These are phyloP conservation scores for Scaptomyza graminum DNA, from an alignment of 1,140 invertebrate genomes.

Conservation along the genomic window DNA sequence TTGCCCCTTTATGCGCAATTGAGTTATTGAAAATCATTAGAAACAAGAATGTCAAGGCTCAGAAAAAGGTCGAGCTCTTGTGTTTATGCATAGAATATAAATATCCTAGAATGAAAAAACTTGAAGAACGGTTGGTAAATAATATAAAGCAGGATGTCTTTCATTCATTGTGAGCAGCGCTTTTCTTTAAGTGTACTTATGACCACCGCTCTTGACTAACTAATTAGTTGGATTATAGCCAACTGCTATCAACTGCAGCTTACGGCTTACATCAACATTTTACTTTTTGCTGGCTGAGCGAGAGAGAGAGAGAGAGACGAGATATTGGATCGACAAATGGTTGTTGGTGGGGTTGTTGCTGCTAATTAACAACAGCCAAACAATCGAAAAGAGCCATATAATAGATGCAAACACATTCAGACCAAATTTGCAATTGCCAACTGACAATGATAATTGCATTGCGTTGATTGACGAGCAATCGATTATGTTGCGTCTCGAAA, in stretches of 20 bases:
- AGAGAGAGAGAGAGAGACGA: no score
- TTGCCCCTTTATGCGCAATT: conserved; percentile 15
- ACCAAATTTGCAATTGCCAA: conserved; percentile 21
- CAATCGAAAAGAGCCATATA: conserved; percentile 8
- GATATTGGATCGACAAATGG: conserved; percentile 34
- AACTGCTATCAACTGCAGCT: conserved; percentile 27
- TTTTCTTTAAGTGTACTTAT: conserved; percentile 1
- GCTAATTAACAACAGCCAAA: conserved; percentile 35
- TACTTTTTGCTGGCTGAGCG: no score
- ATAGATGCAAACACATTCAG: neutral
- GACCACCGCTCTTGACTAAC: conserved; percentile 8
- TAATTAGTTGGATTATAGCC: conserved; percentile 45
- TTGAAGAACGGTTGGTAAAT: no score
- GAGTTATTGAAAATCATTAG: conserved; percentile 19
- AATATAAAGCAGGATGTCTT: no score
- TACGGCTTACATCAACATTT: conserved; percentile 1
- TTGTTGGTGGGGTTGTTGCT: neutral
- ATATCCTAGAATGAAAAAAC: neutral
- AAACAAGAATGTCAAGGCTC: conserved; percentile 25
- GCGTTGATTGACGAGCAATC: conserved; percentile 45
- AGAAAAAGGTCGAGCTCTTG: neutral
- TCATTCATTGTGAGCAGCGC: neutral
- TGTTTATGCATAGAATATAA: neutral
- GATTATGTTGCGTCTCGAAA: neutral
- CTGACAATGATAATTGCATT: conserved; percentile 40